A percentile compares a stretch with the other conserved stretches of the same genome.
Conservation (phyloP, 1,140 invertebrate species). For the Hydropsyche tenuis region DNA sequence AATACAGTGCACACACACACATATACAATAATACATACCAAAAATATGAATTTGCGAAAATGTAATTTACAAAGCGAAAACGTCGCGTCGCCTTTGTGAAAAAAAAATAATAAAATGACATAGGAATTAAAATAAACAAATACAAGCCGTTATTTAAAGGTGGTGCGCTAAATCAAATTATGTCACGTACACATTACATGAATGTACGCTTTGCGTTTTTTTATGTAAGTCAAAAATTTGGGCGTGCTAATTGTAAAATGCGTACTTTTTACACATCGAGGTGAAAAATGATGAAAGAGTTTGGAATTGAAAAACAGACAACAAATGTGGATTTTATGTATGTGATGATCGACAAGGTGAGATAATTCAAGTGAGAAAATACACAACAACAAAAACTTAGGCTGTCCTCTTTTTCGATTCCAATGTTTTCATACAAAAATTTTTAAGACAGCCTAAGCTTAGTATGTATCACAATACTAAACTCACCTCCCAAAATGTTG, state of each 20-base stretch:
- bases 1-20: not conserved
- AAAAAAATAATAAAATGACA: not conserved
- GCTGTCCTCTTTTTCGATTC: not conserved
- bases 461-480: slow-evolving; percentile 37
- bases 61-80: slow-evolving; percentile 13
- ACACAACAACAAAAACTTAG: slow-evolving; percentile 16
- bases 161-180: slow-evolving; percentile 15
- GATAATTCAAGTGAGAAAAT: slow-evolving; percentile 15
- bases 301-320: too few species aligned
- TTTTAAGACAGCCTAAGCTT: slow-evolving; percentile 25
- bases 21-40: not conserved
- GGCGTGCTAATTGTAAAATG: too few species aligned
- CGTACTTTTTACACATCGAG: too few species aligned
- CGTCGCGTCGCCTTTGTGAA: slow-evolving; percentile 23
- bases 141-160: slow-evolving; percentile 12
- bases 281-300: too few species aligned
- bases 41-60: slow-evolving; percentile 25
- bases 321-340: not conserved
- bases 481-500: slow-evolving; percentile 55
- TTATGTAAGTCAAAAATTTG: too few species aligned
- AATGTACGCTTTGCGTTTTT: not conserved
- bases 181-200: slow-evolving; percentile 3
- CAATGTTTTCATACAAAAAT: not conserved
- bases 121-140: slow-evolving; percentile 4
- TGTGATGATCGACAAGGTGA: slow-evolving; percentile 20